Conservation (phyloP, 1,140 invertebrate species). For the Colletes gigas region DNA sequence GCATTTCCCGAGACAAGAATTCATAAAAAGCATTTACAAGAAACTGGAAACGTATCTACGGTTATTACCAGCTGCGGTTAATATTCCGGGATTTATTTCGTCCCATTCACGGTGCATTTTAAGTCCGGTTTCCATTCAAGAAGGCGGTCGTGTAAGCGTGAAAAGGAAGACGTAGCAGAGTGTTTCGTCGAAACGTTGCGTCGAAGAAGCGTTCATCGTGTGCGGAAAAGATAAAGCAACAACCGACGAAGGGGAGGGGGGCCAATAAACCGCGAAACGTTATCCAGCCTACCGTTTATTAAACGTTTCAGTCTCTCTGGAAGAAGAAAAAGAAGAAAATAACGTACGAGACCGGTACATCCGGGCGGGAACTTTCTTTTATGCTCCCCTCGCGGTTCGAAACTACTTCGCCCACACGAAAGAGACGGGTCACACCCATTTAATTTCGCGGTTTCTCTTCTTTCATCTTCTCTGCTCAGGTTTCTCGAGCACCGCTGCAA, state of each 20-base stretch:
- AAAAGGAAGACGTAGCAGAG: neutral
- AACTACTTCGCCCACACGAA: constrained; percentile 65
- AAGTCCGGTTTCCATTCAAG: no score
- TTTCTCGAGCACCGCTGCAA: constrained; percentile 50
- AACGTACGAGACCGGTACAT: constrained; percentile 21
- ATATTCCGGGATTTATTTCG: no score
- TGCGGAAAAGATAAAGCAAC: constrained; percentile 13
- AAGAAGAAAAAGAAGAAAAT: constrained; percentile 36
- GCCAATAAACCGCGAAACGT: constrained; percentile 34
- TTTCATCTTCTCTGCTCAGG: constrained; percentile 43
- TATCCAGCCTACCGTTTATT: constrained; percentile 24
- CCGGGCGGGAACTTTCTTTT: constrained; percentile 37
- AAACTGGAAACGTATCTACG: no score
- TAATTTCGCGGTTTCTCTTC: constrained; percentile 62
- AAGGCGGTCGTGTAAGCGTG: no score
- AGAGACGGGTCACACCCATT: constrained; percentile 69
- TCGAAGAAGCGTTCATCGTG: neutral
- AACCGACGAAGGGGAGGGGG: constrained; percentile 4
- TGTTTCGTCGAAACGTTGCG: neutral
- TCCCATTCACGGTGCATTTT: no score
- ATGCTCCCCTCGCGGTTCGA: constrained; percentile 10
- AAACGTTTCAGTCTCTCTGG: constrained; percentile 36
- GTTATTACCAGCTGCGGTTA: no score
- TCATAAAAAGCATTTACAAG: no score
- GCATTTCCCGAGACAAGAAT: no score